phyloP scores from a whole-genome alignment of 92 coral and sea anemone species.

The Bergia puertoricense region DNA sequence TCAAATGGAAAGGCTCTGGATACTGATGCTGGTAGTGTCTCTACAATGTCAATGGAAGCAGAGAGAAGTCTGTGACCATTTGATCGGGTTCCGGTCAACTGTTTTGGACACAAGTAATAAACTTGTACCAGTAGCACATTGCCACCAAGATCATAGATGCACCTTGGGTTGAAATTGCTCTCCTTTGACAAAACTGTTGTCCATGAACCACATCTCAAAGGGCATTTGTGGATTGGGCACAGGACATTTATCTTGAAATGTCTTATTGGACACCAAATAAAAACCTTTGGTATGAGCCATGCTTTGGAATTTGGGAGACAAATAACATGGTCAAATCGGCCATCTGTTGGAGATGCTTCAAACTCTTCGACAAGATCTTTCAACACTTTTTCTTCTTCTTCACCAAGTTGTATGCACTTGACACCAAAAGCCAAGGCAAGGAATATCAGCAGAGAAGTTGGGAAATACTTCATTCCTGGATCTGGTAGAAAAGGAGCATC shows the following conservation, averaged over 20 bases:
- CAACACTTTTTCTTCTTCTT: conserved; percentile 62
- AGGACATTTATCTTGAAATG: conserved; percentile 50
- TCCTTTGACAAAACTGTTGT: conserved; percentile 52
- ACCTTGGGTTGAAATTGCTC: conserved; percentile 72
- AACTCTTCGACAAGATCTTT: conserved; percentile 61
- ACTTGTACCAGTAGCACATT: conserved; percentile 72
- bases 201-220: conserved; percentile 64
- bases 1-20: conserved; percentile 65
- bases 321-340: conserved; percentile 70
- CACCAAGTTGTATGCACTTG: conserved; percentile 58
- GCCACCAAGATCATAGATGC: conserved; percentile 80
- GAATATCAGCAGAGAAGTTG: conserved; percentile 15
- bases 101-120: conserved; percentile 49
- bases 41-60: conserved; percentile 73
- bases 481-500: background rate
- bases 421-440: conserved; percentile 4
- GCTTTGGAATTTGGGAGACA: conserved; percentile 56
- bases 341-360: conserved; percentile 67
- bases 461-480: background rate
- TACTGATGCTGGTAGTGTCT: conserved; percentile 56
- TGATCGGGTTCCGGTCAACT: conserved; percentile 45
- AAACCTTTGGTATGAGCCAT: conserved; percentile 67
- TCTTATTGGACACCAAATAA: conserved; percentile 81
- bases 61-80: conserved; percentile 70
- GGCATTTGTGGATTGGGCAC: conserved; percentile 71